Evolutionary conservation across 2,113 vertebrate genomes (phyloP).

Genomic region (Madoqua kirkii): DNA sequence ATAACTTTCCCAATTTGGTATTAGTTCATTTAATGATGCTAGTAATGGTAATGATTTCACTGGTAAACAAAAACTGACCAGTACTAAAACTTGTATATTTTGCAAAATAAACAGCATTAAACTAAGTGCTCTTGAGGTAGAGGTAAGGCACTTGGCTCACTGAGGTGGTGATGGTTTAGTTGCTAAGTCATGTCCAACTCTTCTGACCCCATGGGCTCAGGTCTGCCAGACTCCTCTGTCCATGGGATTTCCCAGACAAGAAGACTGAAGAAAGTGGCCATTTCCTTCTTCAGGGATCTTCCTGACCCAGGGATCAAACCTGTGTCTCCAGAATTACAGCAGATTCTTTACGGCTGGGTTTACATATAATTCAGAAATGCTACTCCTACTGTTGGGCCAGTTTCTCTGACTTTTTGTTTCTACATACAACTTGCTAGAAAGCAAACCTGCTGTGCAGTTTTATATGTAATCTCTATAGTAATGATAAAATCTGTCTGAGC

Average conservation of each 20-base stretch:
- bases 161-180: not conserved
- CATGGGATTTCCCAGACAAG: not conserved
- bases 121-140: not conserved
- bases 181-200: not conserved
- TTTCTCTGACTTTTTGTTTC: not conserved
- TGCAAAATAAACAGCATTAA: not conserved
- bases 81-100: not conserved
- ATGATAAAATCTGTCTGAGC: not conserved
- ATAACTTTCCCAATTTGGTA: not conserved
- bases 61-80: not conserved
- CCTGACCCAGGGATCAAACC: not conserved
- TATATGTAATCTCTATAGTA: not conserved
- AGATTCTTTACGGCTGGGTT: not conserved
- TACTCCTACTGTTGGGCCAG: not conserved
- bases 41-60: not conserved
- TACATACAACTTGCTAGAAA: not conserved
- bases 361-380: not conserved
- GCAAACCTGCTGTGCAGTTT: not conserved
- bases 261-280: not conserved
- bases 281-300: not conserved
- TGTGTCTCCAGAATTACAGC: not conserved
- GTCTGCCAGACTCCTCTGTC: not conserved
- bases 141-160: not conserved
- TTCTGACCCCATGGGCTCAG: not conserved
- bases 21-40: not conserved